Percentiles rank a stretch among this genome's conserved stretches.
These are phyloP conservation scores for Falcunculus frontatus DNA, from an alignment of 2,113 vertebrate genomes.

Conservation along the genomic window DNA sequence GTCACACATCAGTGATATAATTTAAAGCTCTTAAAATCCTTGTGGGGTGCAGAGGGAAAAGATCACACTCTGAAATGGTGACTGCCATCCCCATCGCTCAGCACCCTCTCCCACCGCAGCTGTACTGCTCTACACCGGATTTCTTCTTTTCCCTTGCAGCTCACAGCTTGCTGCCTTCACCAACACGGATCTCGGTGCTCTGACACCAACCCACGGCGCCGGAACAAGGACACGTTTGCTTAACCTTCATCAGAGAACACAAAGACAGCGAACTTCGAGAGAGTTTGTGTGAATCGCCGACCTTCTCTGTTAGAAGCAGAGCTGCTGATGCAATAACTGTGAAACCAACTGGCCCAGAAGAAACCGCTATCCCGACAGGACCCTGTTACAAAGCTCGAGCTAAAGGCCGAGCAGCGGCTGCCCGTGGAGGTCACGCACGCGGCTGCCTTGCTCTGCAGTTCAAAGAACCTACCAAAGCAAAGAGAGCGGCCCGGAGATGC, in stretches of 20 bases:
- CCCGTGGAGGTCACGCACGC: not conserved
- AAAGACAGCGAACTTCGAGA: not conserved
- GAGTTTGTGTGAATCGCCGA: not conserved
- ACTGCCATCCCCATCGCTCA: not conserved
- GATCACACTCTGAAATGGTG: not conserved
- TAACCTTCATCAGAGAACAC: not conserved
- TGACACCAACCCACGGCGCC: not conserved
- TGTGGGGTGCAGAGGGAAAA: not conserved
- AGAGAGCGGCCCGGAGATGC: rapidly evolving
- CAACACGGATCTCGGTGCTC: not conserved
- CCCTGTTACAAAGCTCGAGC: rapidly evolving
- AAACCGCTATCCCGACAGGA: rapidly evolving
- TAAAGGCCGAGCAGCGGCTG: not conserved
- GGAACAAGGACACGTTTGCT: not conserved
- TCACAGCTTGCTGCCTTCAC: not conserved
- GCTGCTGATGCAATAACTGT: not conserved
- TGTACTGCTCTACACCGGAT: too few species aligned
- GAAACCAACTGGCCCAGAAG: not conserved
- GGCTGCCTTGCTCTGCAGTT: rapidly evolving
- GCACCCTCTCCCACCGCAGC: not conserved
- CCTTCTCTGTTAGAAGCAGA: not conserved
- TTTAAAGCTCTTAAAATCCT: not conserved
- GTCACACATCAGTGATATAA: not conserved
- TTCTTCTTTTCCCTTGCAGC: not conserved
- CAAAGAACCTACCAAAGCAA: not conserved